Evolutionary conservation across 2,797 vertebrate species (phyloP).

Genomic region (Coccyzus lansbergi): DNA sequence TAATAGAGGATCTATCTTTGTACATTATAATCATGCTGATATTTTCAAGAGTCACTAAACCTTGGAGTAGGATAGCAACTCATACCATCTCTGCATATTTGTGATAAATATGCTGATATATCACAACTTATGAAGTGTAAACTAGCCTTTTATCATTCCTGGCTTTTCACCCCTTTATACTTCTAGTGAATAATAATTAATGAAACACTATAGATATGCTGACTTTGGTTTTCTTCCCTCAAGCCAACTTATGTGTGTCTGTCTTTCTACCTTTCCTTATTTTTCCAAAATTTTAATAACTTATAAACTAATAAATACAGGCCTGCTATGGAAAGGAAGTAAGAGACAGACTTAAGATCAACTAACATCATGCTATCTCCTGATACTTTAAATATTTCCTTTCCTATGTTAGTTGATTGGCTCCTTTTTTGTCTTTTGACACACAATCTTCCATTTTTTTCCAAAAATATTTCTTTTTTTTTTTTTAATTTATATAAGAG

Average conservation of each 20-base stretch:
- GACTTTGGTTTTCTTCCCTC: not conserved
- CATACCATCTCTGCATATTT: conserved; percentile 3
- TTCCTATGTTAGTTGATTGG: not conserved
- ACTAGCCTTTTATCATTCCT: conserved; percentile 11
- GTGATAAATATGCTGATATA: conserved; percentile 3
- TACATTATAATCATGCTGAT: not conserved
- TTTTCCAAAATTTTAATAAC: not conserved
- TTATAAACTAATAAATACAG: not conserved
- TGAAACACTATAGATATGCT: not conserved
- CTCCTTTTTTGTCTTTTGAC: not conserved
- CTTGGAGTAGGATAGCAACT: not conserved
- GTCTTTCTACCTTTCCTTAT: not conserved
- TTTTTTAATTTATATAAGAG: not conserved
- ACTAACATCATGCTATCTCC: not conserved
- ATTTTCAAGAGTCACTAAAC: conserved; percentile 24
- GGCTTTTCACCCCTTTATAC: not conserved
- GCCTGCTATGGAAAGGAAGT: not conserved
- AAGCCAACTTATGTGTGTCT: not conserved
- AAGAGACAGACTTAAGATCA: not conserved
- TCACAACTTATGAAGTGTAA: conserved; percentile 15
- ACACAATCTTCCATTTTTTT: not conserved
- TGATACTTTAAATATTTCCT: not conserved
- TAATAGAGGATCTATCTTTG: not conserved
- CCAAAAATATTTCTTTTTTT: not conserved
- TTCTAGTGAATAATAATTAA: not conserved